Evolutionary conservation across 2,797 vertebrate species (phyloP).

Genomic region (Falco naumanni): DNA sequence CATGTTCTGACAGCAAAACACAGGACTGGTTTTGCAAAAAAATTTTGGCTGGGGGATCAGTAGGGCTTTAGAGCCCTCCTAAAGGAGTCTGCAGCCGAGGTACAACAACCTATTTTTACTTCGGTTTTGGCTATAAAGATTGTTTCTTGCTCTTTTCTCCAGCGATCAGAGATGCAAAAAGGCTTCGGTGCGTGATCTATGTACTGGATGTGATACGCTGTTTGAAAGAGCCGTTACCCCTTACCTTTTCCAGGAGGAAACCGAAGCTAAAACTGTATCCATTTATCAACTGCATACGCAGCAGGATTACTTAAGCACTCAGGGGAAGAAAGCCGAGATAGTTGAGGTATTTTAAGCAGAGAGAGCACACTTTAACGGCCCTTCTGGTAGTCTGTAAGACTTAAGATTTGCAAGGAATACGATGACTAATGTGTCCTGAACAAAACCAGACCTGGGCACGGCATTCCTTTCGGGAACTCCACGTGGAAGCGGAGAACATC

Average conservation of each 20-base stretch:
- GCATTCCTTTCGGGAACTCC: not conserved
- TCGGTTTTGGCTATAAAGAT: not conserved
- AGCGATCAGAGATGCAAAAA: not conserved
- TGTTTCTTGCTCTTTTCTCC: not conserved
- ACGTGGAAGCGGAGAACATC: not conserved
- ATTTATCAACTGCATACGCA: not conserved
- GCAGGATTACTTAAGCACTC: slow-evolving; percentile 18
- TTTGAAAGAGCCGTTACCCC: not conserved
- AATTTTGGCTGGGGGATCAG: not conserved
- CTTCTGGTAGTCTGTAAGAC: not conserved
- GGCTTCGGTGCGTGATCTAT: not conserved
- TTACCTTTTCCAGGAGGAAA: not conserved
- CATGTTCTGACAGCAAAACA: not conserved
- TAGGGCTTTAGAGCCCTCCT: not conserved
- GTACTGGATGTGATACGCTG: not conserved
- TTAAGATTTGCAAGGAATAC: not conserved
- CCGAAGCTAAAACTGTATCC: not conserved
- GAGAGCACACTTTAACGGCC: not conserved
- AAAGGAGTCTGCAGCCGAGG: not conserved
- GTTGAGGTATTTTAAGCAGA: slow-evolving; percentile 39
- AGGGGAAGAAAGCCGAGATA: not conserved
- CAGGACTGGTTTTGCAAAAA: not conserved
- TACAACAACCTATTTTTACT: not conserved
- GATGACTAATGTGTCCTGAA: slow-evolving; percentile 13
- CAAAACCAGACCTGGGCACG: not conserved